Evolutionary conservation across 1,140 invertebrate species (phyloP).

Genomic region (Araneus ventricosus): DNA sequence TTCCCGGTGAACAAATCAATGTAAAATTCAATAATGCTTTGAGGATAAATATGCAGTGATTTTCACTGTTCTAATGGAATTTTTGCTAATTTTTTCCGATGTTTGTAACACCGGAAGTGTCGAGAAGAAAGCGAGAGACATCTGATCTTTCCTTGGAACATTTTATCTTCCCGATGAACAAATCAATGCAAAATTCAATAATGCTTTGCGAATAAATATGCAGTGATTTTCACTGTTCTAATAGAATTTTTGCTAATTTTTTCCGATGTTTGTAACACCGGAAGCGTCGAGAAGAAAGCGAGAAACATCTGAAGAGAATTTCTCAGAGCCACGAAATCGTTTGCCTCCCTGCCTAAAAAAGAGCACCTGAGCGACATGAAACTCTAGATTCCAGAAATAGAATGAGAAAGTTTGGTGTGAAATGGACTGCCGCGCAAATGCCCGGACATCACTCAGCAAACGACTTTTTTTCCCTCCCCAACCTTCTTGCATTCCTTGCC

Average conservation of each 20-base stretch:
- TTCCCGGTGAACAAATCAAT: no score
- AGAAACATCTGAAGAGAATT: not conserved
- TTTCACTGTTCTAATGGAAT: not conserved
- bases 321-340: not conserved
- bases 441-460: constrained; percentile 58
- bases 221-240: no score
- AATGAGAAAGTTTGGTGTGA: not conserved
- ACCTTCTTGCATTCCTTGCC: not conserved
- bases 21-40: no score
- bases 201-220: no score
- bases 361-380: constrained; percentile 57
- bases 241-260: not conserved
- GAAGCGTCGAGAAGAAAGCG: not conserved
- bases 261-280: not conserved
- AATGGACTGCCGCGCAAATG: constrained; percentile 27
- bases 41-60: no score
- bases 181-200: no score
- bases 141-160: no score
- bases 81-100: not conserved
- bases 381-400: constrained; percentile 62
- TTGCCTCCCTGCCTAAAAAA: constrained; percentile 49
- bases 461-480: not conserved
- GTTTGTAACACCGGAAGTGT: not conserved
- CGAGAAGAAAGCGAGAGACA: not conserved
- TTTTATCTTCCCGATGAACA: no score